These are phyloP conservation scores for Craseonycteris thonglongyai DNA, from an alignment of 2,113 vertebrate species.

Conservation along the genomic window DNA sequence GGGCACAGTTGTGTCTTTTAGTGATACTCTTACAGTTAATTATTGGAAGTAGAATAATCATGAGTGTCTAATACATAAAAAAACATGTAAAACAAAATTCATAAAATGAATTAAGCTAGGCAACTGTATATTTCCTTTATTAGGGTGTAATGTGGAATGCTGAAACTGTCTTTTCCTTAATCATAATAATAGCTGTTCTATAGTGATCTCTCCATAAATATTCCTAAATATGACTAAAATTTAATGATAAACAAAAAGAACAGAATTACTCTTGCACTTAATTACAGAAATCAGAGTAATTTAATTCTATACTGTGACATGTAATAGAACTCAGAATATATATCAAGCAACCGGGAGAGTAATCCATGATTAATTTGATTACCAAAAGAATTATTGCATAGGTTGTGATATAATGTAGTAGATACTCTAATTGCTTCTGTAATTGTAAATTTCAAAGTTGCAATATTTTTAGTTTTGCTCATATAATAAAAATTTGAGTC, in stretches of 20 bases:
- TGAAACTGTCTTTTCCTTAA: not conserved
- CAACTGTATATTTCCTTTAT: not conserved
- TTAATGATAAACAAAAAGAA: not conserved
- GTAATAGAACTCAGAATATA: not conserved
- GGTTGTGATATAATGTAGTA: not conserved
- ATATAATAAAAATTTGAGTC: not conserved
- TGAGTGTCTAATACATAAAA: not conserved
- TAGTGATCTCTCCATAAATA: not conserved
- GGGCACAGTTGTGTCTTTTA: not conserved
- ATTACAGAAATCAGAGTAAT: not conserved
- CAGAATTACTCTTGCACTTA: not conserved
- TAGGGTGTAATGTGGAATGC: not conserved
- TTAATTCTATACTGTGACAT: not conserved
- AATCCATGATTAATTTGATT: not conserved
- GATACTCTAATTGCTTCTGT: not conserved
- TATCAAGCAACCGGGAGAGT: not conserved
- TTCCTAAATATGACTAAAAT: not conserved
- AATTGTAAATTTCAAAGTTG: not conserved
- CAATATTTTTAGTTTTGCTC: not conserved
- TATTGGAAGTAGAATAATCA: not conserved
- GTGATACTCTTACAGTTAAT: not conserved
- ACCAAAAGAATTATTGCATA: not conserved
- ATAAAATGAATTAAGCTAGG: not conserved
- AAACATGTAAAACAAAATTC: not conserved
- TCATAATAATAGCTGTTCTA: not conserved